Base-by-base conservation (phyloP, 2,888 invertebrate species). In the Parnassius apollo region DNA sequence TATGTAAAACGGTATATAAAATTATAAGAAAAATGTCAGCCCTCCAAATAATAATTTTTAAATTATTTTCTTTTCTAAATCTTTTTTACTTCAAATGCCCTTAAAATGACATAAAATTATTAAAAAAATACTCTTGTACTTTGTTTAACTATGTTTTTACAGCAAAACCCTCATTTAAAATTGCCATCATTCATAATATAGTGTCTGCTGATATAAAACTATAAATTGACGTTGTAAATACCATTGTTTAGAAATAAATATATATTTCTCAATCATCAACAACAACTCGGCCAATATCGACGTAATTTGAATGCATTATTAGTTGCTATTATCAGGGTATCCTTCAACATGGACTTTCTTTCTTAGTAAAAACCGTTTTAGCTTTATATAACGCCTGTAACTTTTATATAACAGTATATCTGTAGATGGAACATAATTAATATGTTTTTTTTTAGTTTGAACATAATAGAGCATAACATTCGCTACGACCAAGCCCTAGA, bases 261-360 rank as follows among this genome's bases (percentile, higher is more conserved):
- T 57, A 54, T 61, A 60, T 64, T 58, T 64, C 61, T 64, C 57
- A 57, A 64, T 61, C 64, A 64, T 54, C 64, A 64, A 64, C 50
- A 64, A 64, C 45, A 60, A 64, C 57, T 57, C 64, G 61, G 64
- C 61, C 60, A 59, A 59, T 64, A 18, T 59, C 42, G 57, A 59
- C 51, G 52, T 53, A 59, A 55, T 62, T 56, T 59, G 49, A 55
- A 51, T 46, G 59, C 59, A 50, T 64, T 56, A 64, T 64, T 3
- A 48, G 59, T 64, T 64, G 64, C 64, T 59, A 42, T 63, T 51
- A 48, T 59, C 64, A 64, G 64, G 64, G 64, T 64, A 64, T 49
- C 51, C 59, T 59, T 59, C 52, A n/a, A 35, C 56, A 46, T 64
- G 25, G 13, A 55, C 50, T 53, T 62, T 53, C 54, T 12, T 12